phyloP scores from a whole-genome alignment of 2,797 vertebrate genomes.

The Hephaestus fuliginosus region DNA sequence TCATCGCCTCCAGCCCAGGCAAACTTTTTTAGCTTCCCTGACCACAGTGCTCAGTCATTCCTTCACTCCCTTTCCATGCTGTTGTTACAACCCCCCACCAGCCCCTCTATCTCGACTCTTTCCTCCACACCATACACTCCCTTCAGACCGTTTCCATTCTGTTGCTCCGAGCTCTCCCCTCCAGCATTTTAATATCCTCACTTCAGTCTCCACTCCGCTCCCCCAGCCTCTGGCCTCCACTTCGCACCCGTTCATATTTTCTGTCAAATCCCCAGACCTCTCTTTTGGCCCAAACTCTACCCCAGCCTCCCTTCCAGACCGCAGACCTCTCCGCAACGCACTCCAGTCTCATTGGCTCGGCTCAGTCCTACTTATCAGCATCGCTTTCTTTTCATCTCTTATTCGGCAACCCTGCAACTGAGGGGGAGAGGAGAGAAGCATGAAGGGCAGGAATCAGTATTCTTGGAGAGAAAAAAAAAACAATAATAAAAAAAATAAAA shows the following conservation, averaged over 20 bases:
- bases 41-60: constrained; percentile 15
- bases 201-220: constrained; percentile 31
- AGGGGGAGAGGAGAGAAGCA: constrained; percentile 56
- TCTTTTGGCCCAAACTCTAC: constrained; percentile 18
- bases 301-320: constrained; percentile 16
- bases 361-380: neutral
- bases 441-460: constrained; percentile 75
- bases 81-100: constrained; percentile 21
- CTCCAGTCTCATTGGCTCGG: constrained; percentile 11
- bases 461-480: constrained; percentile 37
- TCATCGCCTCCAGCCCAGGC: constrained; percentile 13
- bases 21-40: constrained; percentile 25
- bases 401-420: constrained; percentile 37
- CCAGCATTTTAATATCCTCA: constrained; percentile 51
- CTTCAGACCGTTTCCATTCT: constrained; percentile 36
- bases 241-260: constrained; percentile 45
- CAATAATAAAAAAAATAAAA: constrained; percentile 8
- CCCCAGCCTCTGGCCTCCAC: constrained; percentile 13
- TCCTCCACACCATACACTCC: constrained; percentile 19
- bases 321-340: constrained; percentile 18
- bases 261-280: constrained; percentile 35
- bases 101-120: constrained; percentile 9
- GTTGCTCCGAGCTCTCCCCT: constrained; percentile 38
- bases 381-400: constrained; percentile 31
- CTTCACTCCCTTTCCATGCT: constrained; percentile 1